These are phyloP conservation scores for Poeciliopsis turneri DNA, from an alignment of 2,797 vertebrate species.

Conservation along the genomic window DNA sequence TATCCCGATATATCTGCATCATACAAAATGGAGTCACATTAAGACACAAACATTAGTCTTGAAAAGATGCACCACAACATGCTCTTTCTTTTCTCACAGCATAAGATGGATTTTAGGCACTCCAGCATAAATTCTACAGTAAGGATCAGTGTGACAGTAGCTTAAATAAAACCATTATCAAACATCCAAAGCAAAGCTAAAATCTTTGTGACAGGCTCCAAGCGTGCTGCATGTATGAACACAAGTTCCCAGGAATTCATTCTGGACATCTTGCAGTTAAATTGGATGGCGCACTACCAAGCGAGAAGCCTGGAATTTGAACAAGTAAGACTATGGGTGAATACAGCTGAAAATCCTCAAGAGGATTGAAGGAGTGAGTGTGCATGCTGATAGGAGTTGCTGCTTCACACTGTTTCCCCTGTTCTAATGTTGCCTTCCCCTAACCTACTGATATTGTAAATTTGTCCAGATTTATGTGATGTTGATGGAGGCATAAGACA, in stretches of 20 bases:
- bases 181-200: neutral
- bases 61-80: neutral
- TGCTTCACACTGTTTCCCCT: constrained; percentile 8
- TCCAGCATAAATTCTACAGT: neutral
- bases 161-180: neutral
- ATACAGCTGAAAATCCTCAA: constrained; percentile 8
- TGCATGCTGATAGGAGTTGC: constrained; percentile 11
- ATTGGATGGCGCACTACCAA: neutral
- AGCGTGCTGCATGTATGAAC: neutral
- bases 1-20: neutral
- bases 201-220: neutral
- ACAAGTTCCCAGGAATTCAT: neutral
- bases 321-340: constrained; percentile 10
- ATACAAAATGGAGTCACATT: neutral
- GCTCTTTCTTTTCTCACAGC: neutral
- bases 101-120: neutral
- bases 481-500: neutral
- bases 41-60: neutral
- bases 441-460: neutral
- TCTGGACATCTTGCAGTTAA: neutral
- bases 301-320: neutral
- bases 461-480: neutral
- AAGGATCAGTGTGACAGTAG: neutral
- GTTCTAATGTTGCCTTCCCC: constrained; percentile 1
- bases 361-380: constrained; percentile 16